These are phyloP conservation scores for Epizoanthus rinbou DNA, from an alignment of 92 coral and sea anemone genomes.

Conservation along the genomic window DNA sequence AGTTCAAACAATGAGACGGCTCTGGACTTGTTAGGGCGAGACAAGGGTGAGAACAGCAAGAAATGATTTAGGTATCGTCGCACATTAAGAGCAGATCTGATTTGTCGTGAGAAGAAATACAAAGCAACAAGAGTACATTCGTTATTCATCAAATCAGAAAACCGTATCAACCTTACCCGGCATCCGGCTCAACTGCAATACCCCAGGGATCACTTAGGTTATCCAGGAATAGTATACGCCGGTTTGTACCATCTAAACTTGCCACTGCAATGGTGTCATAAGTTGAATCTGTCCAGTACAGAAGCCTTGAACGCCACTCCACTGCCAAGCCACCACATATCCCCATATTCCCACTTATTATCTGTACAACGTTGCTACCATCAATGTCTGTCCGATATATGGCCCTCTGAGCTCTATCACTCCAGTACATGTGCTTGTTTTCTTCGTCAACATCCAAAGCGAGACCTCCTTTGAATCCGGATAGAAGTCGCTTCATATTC, in stretches of 20 bases:
- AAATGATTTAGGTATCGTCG: no score
- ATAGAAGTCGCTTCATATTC: background rate
- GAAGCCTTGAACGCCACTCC: conserved; percentile 35
- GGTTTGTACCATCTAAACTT: conserved; percentile 19
- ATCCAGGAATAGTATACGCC: conserved; percentile 5
- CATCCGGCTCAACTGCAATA: conserved; percentile 20
- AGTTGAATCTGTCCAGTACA: conserved; percentile 34
- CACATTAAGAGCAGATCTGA: background rate
- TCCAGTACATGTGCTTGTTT: conserved; percentile 23
- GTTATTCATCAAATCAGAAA: background rate
- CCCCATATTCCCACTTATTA: conserved; percentile 7
- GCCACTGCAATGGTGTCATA: conserved; percentile 28
- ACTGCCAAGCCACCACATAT: conserved; percentile 35
- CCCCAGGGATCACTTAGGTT: conserved; percentile 38
- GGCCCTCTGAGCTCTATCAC: conserved; percentile 5
- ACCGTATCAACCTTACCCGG: conserved; percentile 34
- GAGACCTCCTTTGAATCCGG: conserved; percentile 12
- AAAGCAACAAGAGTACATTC: background rate
- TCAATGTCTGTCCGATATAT: conserved; percentile 22
- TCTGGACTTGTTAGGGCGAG: no score
- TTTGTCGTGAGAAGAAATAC: background rate
- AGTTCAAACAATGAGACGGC: no score
- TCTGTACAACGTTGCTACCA: background rate
- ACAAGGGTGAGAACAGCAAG: no score
- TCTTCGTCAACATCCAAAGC: conserved; percentile 27